phyloP scores from a whole-genome alignment of 2,888 invertebrate genomes.

The Belgica antarctica region DNA sequence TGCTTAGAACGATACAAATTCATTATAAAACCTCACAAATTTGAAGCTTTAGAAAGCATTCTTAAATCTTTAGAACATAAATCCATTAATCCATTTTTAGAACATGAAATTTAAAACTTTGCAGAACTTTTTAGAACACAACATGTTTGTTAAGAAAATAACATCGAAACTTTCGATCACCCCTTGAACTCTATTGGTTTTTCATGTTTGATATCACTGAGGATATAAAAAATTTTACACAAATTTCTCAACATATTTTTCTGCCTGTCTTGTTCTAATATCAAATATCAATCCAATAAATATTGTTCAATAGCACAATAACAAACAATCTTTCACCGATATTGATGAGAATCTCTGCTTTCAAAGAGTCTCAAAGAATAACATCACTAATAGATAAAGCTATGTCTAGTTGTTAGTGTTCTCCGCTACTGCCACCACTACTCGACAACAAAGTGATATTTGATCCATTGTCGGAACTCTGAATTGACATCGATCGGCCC shows the following conservation, averaged over 20 bases:
- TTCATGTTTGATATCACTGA: too few relatives aligned
- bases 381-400: background rate
- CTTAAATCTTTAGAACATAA: too few relatives aligned
- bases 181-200: too few relatives aligned
- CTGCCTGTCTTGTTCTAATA: background rate
- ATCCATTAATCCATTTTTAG: too few relatives aligned
- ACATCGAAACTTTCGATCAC: too few relatives aligned
- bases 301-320: background rate
- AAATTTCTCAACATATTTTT: background rate
- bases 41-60: too few relatives aligned
- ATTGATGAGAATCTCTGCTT: background rate
- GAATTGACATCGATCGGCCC: constrained; percentile 67
- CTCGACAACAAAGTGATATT: constrained; percentile 64
- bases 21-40: too few relatives aligned
- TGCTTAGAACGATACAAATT: too few relatives aligned
- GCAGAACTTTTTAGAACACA: too few relatives aligned
- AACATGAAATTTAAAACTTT: too few relatives aligned
- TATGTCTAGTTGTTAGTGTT: constrained; percentile 35
- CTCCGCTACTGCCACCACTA: constrained; percentile 54
- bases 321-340: background rate
- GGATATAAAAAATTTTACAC: too few relatives aligned
- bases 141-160: too few relatives aligned
- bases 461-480: constrained; percentile 66
- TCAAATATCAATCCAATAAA: background rate
- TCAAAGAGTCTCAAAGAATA: background rate